Percentiles rank a stretch among this genome's conserved stretches.
These are phyloP conservation scores for Hippocampus kuda DNA, from an alignment of 2,797 vertebrate genomes.

Conservation along the genomic window DNA sequence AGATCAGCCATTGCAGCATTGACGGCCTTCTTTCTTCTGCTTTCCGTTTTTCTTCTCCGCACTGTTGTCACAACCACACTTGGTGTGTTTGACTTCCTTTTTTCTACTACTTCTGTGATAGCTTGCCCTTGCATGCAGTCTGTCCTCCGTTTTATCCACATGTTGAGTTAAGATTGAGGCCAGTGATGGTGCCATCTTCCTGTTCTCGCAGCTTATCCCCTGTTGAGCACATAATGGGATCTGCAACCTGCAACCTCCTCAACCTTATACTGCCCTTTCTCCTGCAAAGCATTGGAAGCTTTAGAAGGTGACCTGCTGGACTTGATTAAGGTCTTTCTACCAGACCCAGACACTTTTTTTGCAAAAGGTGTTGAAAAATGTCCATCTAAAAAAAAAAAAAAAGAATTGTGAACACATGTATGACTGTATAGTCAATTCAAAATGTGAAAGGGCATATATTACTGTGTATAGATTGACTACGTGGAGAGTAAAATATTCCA, in stretches of 20 bases:
- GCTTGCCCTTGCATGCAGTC: no score
- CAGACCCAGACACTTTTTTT: background rate
- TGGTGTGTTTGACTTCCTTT: background rate
- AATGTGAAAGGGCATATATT: no score
- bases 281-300: slow-evolving; percentile 4
- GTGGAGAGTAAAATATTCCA: no score
- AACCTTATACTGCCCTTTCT: slow-evolving; percentile 14
- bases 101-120: background rate
- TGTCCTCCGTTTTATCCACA: slow-evolving; percentile 28
- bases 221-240: slow-evolving; percentile 62
- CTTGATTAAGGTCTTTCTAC: background rate
- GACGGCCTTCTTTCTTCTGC: slow-evolving; percentile 6
- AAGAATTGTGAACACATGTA: no score
- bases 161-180: slow-evolving; percentile 42
- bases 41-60: slow-evolving; percentile 19
- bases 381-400: no score
- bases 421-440: no score
- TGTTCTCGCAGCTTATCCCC: slow-evolving; percentile 47
- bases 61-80: background rate
- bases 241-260: slow-evolving; percentile 36
- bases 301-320: slow-evolving; percentile 7
- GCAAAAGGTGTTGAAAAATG: background rate
- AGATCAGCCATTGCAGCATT: slow-evolving; percentile 43
- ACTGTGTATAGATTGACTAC: no score
- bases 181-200: slow-evolving; percentile 17